phyloP scores from a whole-genome alignment of 1,140 invertebrate genomes.

The Chionoecetes opilio region DNA sequence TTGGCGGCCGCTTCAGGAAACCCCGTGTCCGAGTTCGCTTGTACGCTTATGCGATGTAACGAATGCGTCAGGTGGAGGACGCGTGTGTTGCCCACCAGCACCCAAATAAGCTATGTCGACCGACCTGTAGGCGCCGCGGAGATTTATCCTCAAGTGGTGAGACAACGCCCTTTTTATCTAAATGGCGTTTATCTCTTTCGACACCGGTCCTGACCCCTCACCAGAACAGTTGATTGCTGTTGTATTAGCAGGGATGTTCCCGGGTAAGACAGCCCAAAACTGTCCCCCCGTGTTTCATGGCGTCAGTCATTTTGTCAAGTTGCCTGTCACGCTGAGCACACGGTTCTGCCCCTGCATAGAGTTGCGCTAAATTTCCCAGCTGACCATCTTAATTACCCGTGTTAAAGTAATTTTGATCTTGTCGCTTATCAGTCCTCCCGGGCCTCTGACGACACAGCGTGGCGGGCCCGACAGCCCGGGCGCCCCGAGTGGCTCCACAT shows the following conservation, averaged over 20 bases:
- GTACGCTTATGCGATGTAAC: neutral
- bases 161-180: neutral
- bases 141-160: neutral
- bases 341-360: neutral
- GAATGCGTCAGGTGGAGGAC: neutral
- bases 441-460: neutral
- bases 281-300: neutral
- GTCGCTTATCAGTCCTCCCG: neutral
- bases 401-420: neutral
- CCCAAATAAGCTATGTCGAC: neutral
- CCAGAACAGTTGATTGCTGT: too few relatives aligned
- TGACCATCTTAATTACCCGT: neutral
- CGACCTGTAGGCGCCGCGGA: neutral
- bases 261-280: neutral
- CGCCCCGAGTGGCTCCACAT: too few relatives aligned
- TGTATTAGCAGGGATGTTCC: neutral
- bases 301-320: neutral
- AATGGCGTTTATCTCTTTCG: neutral
- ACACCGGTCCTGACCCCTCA: neutral
- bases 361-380: neutral
- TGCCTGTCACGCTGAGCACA: neutral
- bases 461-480: neutral
- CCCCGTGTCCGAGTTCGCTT: neutral
- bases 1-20: neutral
- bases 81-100: neutral